Base-by-base conservation (phyloP, 2,888 invertebrate genomes). In the Lepidocyrtinus sp. region DNA sequence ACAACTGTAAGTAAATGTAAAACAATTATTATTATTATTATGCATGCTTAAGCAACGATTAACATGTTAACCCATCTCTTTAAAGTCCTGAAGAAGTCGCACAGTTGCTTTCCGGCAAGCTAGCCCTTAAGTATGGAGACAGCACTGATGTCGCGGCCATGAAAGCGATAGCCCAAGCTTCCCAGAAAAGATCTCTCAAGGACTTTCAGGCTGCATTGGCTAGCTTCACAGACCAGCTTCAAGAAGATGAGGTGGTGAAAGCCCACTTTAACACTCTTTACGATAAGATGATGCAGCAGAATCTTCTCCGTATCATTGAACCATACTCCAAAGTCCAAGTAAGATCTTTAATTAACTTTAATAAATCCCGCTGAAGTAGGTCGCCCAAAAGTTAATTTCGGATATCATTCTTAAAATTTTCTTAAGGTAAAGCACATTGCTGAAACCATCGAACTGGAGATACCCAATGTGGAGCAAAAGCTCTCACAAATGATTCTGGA, bases 401-500 rank as follows among this genome's bases (percentile, higher is more conserved):
- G 22, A n/a, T 19, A 69, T 55, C 59, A 61, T 61, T 24, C n/a
- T 63, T 64, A 24, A 63, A 3, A 2, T 27, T 62, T 22, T 27
- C 70, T 22, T 59, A 36, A 88, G 88, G 88, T 89, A 21, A 93
- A 95, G 84, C 96, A 97, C 90, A 94, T 98, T 86, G 96, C 98
- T 25, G 93, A 94, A 86, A 93, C 94, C 87, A 98, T 98, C 90
- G 94, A 96, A 87, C 91, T 98, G 82, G 94, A 96, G 12, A 93
- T 96, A 92, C 91, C 94, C 64, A 92, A 94, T 90, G 99, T 99
- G 71, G 99, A 99, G 90, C 97, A 98, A 90, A 99, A 99, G 90
- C 90, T 99, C 79, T 99, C 99, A 68, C 99, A 99, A 90, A 99
- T 99, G 99, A 99, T 99, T 88, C 91, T 99, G 89, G 99, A 99